A percentile compares a stretch with the other conserved stretches of the same genome.
Conservation (phyloP, 1,140 invertebrate genomes). For the Drosophila albomicans region DNA sequence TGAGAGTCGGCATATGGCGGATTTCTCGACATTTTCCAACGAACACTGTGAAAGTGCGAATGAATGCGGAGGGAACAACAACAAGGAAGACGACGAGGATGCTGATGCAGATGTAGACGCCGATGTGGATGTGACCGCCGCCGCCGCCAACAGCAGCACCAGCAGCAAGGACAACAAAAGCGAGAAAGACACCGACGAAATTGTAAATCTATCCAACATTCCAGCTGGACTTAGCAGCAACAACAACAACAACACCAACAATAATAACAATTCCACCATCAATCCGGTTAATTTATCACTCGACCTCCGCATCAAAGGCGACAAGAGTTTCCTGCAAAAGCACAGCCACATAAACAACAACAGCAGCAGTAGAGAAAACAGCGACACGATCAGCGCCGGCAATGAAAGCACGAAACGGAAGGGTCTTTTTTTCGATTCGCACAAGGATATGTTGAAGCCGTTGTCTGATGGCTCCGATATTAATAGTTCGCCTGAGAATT, state of each 20-base stretch:
- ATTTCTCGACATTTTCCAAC: conserved; percentile 60
- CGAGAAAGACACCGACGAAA: conserved; percentile 76
- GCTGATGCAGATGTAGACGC: conserved; percentile 50
- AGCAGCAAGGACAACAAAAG: conserved; percentile 71
- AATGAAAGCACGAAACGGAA: conserved; percentile 87
- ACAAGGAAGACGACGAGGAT: conserved; percentile 58
- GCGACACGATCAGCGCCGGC: conserved; percentile 60
- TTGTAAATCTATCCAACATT: conserved; percentile 74
- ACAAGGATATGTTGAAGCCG: conserved; percentile 87
- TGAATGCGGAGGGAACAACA: conserved; percentile 30
- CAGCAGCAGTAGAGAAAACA: conserved; percentile 1
- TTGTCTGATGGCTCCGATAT: conserved; percentile 88
- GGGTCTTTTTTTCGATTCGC: conserved; percentile 87
- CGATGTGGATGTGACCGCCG: conserved; percentile 13
- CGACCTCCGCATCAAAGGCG: conserved; percentile 85
- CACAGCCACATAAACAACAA: conserved; percentile 53
- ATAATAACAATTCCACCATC: conserved; percentile 79
- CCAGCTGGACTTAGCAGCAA: conserved; percentile 60
- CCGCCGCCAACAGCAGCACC: too few relatives aligned
- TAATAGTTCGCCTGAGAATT: conserved; percentile 89
- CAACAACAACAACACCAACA: conserved; percentile 52
- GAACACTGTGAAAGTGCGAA: conserved; percentile 63
- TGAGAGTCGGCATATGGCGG: conserved; percentile 50
- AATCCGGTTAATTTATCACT: conserved; percentile 92
- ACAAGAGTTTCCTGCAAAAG: conserved; percentile 62